Base-by-base conservation (phyloP, 2,888 invertebrate genomes). In the Drosophila anceps region DNA sequence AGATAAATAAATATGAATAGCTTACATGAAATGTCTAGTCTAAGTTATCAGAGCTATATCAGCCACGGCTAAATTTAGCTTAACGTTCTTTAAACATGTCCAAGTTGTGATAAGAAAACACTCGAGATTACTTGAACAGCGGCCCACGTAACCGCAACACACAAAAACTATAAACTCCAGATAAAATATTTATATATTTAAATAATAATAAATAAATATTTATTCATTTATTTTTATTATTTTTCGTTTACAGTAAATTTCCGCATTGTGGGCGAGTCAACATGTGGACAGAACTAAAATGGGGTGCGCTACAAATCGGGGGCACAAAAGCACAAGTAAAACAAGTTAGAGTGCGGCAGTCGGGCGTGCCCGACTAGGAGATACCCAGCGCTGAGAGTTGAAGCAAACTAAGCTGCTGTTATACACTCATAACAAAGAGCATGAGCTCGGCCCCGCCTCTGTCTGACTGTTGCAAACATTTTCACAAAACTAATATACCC, bases 281-380 rank as follows among this genome's bases (percentile, higher is more conserved):
- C 48, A 59, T 60, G 39, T 60, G 39, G 29, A 37, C 31, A 53
- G 12, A 37, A 29, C 31, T 44, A 31, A 48, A 69, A 54, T 60
- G 44, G 60, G 74, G 74, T 70, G 48, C 18, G 59, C 43, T 63
- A 24, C 59, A 53, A 74, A 74, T 55, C 66, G 73, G 53, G 70
- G 54, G 37, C 70, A 66, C 15, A 12, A 44, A 46, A 10, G 33
- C n/a, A 48, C 37, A 54, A 55, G 20, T 27, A 54, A 39, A 60
- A 4, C 9, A 15, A 46, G 27, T 9, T 9, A 46, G 1, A 43
- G 20, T 9, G 13, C n/a, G n/a, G n/a, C n/a, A 27, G 15, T 15
- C 4, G 29, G 10, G n/a, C 2, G 10, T 29, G 3, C 3, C 10
- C 31, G 48, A 50, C 48, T 50, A 29, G 12, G 0, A 31, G 1